A percentile compares a stretch with the other conserved stretches of the same genome.
Conservation (phyloP, 2,797 vertebrate genomes). For the Eptatretus atami region DNA sequence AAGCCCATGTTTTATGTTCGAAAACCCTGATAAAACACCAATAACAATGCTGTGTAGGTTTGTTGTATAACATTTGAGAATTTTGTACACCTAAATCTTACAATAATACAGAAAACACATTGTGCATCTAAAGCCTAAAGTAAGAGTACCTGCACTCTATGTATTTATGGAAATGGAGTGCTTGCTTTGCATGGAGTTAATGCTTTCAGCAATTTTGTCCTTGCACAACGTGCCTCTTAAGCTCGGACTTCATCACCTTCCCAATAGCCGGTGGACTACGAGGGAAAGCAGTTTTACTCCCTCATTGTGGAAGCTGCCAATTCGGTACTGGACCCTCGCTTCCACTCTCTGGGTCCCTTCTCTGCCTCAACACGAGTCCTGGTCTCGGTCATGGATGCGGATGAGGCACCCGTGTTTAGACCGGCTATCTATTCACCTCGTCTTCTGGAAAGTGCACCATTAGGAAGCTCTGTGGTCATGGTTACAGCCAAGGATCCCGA, state of each 20-base stretch:
- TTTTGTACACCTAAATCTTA: too few species aligned
- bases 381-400: slow-evolving; percentile 38
- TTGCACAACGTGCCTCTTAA: too few species aligned
- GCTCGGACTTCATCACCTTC: background rate
- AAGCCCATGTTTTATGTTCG: too few species aligned
- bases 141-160: too few species aligned
- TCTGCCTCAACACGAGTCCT: slow-evolving; percentile 39
- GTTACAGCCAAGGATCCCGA: slow-evolving; percentile 42
- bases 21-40: too few species aligned
- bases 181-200: too few species aligned
- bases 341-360: slow-evolving; percentile 42
- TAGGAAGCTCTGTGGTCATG: slow-evolving; percentile 31
- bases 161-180: too few species aligned
- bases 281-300: slow-evolving; percentile 35
- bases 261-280: slow-evolving; percentile 35
- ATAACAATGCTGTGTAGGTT: too few species aligned
- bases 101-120: too few species aligned
- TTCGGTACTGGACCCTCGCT: slow-evolving; percentile 19
- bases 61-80: too few species aligned
- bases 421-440: slow-evolving; percentile 30
- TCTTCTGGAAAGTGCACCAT: slow-evolving; percentile 39
- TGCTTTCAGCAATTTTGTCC: too few species aligned
- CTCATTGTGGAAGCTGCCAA: slow-evolving; percentile 58
- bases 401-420: slow-evolving; percentile 43
- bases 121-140: too few species aligned